phyloP scores from a whole-genome alignment of 1,140 invertebrate species.

The Stratiolaelaps scimitus region DNA sequence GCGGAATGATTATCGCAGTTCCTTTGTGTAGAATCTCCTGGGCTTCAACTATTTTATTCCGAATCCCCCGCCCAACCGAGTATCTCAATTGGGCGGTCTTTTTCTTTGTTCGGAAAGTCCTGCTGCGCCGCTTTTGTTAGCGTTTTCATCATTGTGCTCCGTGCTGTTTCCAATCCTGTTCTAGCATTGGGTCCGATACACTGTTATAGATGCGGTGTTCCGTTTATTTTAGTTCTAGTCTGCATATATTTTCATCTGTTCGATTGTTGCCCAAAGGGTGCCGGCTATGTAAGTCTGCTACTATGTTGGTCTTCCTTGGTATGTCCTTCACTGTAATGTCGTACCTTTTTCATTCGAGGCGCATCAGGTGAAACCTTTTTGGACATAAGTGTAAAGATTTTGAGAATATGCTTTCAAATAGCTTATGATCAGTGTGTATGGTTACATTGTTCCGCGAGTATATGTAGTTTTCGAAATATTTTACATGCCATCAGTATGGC shows the following conservation, averaged over 20 bases:
- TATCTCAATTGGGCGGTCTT: not conserved
- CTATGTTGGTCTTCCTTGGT: no score
- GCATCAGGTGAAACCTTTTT: not conserved
- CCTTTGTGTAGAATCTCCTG: no score
- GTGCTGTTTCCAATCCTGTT: not conserved
- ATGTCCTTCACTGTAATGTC: not conserved
- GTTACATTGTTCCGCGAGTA: not conserved
- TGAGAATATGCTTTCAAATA: not conserved
- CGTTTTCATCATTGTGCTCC: not conserved
- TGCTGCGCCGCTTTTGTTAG: not conserved
- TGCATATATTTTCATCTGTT: no score
- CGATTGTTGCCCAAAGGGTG: no score
- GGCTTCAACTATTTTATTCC: no score
- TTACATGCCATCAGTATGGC: no score
- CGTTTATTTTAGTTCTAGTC: not conserved
- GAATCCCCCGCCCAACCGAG: no score
- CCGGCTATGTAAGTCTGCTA: not conserved
- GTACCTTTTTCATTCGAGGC: not conserved
- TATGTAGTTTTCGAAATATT: not conserved
- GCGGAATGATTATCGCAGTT: no score
- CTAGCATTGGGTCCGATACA: not conserved
- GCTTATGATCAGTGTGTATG: constrained; percentile 7
- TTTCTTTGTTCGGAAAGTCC: not conserved
- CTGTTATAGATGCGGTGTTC: not conserved
- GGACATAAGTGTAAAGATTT: not conserved